Percentiles rank a stretch among this genome's conserved stretches.
Conservation (phyloP, 2,888 invertebrate genomes). For the Craniophora ligustri region DNA sequence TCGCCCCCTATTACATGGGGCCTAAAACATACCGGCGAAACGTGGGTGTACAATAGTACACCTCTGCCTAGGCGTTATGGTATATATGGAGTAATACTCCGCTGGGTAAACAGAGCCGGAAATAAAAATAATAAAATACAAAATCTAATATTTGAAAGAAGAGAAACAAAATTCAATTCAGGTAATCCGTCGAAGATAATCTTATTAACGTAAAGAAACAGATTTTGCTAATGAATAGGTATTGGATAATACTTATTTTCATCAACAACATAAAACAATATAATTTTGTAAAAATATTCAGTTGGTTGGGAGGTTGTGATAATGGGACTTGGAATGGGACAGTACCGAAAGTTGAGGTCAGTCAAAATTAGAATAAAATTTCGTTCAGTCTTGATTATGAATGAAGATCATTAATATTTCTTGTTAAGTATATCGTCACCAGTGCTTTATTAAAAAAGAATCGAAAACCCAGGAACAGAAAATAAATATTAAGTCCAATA, state of each 20-base stretch:
- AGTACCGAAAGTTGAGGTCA: conserved; percentile 14
- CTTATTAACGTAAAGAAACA: conserved; percentile 45
- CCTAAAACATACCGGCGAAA: too few relatives aligned
- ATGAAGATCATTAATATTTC: conserved; percentile 35
- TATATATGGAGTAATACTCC: too few relatives aligned
- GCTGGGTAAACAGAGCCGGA: too few relatives aligned
- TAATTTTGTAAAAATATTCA: conserved; percentile 44
- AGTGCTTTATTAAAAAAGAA: neutral
- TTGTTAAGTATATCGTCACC: conserved; percentile 2
- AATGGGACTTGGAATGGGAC: conserved; percentile 33
- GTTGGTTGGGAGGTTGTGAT: conserved; percentile 22
- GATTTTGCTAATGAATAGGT: conserved; percentile 44
- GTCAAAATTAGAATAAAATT: conserved; percentile 18
- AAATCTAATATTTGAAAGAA: conserved; percentile 29
- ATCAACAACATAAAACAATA: conserved; percentile 39
- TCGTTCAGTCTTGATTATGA: conserved; percentile 6
- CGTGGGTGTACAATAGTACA: too few relatives aligned
- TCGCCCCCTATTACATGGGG: too few relatives aligned
- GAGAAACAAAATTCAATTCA: conserved; percentile 34
- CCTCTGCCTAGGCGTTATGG: too few relatives aligned
- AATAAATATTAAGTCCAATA: too few relatives aligned
- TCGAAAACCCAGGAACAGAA: neutral
- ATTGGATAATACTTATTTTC: conserved; percentile 43
- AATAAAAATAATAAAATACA: conserved; percentile 12
- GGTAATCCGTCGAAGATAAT: conserved; percentile 34